phyloP scores from a whole-genome alignment of 1,140 invertebrate genomes.

The Colletes gigas region DNA sequence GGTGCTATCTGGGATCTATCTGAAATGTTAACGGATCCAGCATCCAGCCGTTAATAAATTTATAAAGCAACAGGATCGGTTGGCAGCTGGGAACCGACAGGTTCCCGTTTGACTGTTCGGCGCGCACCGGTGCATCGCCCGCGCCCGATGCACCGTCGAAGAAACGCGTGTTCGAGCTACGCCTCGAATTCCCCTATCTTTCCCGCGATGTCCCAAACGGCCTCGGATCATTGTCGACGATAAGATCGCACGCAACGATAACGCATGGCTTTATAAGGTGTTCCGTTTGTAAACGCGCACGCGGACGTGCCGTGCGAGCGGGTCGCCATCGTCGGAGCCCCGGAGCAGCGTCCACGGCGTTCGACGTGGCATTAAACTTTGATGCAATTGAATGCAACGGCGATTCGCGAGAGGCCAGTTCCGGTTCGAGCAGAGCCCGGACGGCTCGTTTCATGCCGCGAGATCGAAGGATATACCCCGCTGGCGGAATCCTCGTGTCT shows the following conservation, averaged over 20 bases:
- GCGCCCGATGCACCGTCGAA: neutral
- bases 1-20: too few species aligned
- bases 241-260: constrained; percentile 63
- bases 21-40: too few species aligned
- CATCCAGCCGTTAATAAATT: too few species aligned
- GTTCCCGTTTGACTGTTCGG: too few species aligned
- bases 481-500: constrained; percentile 22
- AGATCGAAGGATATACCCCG: constrained; percentile 57
- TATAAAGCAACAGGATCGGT: too few species aligned
- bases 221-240: constrained; percentile 55
- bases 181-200: neutral
- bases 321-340: constrained; percentile 7
- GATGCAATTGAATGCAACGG: constrained; percentile 47
- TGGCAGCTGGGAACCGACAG: too few species aligned
- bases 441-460: constrained; percentile 22
- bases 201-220: constrained; percentile 44
- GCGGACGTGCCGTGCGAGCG: constrained; percentile 40
- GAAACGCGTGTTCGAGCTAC: constrained; percentile 14
- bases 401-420: constrained; percentile 44
- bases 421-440: constrained; percentile 12
- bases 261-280: constrained; percentile 61
- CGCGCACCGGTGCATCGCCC: too few species aligned
- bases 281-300: constrained; percentile 49
- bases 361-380: constrained; percentile 53
- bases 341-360: constrained; percentile 3